Percentiles rank a stretch among this genome's conserved stretches.
These are phyloP conservation scores for Erebia aethiops DNA, from an alignment of 2,888 invertebrate species.

Conservation along the genomic window DNA sequence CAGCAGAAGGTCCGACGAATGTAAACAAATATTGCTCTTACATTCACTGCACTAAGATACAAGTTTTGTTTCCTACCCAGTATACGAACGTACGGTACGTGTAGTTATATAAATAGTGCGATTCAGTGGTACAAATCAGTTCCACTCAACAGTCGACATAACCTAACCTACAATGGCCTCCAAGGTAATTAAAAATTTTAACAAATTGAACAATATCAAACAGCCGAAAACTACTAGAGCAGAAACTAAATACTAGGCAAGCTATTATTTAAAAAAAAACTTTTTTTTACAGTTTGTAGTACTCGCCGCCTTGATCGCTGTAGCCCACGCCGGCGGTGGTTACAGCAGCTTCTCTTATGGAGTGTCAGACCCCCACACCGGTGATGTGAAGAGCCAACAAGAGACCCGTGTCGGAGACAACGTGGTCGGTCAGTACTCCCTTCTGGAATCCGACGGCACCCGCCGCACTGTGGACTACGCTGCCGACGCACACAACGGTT, in stretches of 20 bases:
- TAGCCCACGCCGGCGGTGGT: slow-evolving; percentile 42
- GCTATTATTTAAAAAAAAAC: too few relatives aligned
- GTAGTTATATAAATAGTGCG: slow-evolving; percentile 40
- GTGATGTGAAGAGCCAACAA: slow-evolving; percentile 82
- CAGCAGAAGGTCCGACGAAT: slow-evolving; percentile 12
- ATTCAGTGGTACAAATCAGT: slow-evolving; percentile 30
- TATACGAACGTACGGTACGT: slow-evolving; percentile 27
- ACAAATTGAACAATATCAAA: not conserved
- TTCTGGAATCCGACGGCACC: slow-evolving; percentile 84
- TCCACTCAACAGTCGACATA: slow-evolving; percentile 38
- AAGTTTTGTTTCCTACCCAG: slow-evolving; percentile 32
- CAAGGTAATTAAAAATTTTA: slow-evolving; percentile 34
- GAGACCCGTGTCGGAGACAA: slow-evolving; percentile 86
- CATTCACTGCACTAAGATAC: slow-evolving; percentile 11
- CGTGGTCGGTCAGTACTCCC: slow-evolving; percentile 81
- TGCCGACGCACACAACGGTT: slow-evolving; percentile 72
- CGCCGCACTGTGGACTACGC: slow-evolving; percentile 85
- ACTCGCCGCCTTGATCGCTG: slow-evolving; percentile 15
- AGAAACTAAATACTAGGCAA: not conserved
- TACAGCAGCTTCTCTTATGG: slow-evolving; percentile 77
- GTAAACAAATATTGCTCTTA: slow-evolving; percentile 11
- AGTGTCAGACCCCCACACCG: slow-evolving; percentile 76
- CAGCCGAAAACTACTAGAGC: not conserved
- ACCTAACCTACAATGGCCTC: slow-evolving; percentile 39
- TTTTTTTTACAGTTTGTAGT: slow-evolving; percentile 12